Evolutionary conservation across 2,113 vertebrate species (phyloP).

Genomic region (Scomber japonicus): DNA sequence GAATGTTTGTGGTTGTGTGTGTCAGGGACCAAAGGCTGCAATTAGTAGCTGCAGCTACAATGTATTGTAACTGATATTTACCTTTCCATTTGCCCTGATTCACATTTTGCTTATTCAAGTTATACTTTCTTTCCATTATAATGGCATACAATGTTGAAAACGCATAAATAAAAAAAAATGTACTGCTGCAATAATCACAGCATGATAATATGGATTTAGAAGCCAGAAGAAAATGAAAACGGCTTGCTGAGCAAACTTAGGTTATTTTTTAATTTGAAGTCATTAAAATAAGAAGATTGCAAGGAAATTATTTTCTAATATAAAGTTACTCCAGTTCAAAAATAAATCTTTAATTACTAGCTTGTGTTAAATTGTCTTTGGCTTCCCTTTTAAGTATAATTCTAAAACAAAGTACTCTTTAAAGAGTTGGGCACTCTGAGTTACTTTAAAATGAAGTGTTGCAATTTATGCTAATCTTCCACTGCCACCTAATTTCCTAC

Average conservation of each 20-base stretch:
- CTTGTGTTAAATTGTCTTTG: not conserved
- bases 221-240: not conserved
- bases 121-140: conserved; percentile 3
- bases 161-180: conserved; percentile 8
- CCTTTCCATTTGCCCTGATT: conserved; percentile 16
- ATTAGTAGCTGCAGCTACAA: conserved; percentile 51
- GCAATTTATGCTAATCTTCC: not conserved
- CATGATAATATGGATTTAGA: conserved; percentile 30
- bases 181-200: conserved; percentile 12
- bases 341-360: conserved; percentile 22
- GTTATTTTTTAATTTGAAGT: conserved; percentile 33
- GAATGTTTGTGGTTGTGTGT: conserved; percentile 14
- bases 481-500: not conserved
- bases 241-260: conserved; percentile 16
- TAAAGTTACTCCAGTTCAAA: not conserved
- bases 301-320: conserved; percentile 24
- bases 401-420: conserved; percentile 1
- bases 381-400: not conserved
- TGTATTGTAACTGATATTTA: conserved; percentile 16
- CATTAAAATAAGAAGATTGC: conserved; percentile 16
- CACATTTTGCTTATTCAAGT: conserved; percentile 3
- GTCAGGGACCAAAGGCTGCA: conserved; percentile 33
- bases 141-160: not conserved
- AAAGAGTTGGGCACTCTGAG: not conserved
- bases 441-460: conserved; percentile 3